phyloP scores from a whole-genome alignment of 2,113 vertebrate species.

The Phyllostomus discolor region DNA sequence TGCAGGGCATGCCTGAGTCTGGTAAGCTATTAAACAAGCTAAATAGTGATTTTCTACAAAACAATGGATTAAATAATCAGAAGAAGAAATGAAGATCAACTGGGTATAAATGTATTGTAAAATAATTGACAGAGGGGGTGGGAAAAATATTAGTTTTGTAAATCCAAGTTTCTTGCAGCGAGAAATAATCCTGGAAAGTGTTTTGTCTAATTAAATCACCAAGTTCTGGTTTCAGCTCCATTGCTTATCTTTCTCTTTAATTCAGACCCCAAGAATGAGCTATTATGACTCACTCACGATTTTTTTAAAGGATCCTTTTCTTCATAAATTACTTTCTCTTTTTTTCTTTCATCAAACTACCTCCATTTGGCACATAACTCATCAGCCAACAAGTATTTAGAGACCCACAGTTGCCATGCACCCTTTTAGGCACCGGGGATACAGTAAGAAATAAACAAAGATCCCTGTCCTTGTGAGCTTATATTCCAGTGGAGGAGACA shows the following conservation, averaged over 20 bases:
- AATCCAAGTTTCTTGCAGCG: neutral
- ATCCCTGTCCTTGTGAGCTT: neutral
- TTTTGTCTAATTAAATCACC: neutral
- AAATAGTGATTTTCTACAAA: neutral
- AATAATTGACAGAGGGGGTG: neutral
- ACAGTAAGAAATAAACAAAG: neutral
- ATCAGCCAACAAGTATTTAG: neutral
- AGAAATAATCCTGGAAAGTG: neutral
- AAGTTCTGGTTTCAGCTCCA: neutral
- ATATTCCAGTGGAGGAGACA: neutral
- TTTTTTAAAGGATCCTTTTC: neutral
- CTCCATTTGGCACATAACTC: neutral
- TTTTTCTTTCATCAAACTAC: neutral
- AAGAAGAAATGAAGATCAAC: neutral
- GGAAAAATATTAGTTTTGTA: neutral
- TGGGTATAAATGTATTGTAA: neutral
- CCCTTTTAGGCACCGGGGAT: neutral
- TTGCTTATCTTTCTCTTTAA: neutral
- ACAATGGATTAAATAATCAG: neutral
- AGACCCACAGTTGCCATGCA: neutral
- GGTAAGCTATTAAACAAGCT: neutral
- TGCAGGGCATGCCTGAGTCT: neutral
- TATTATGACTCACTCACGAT: neutral
- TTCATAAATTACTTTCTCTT: neutral
- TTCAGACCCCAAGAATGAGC: neutral